Evolutionary conservation across 2,113 vertebrate genomes (phyloP).

Genomic region (Machaerirhynchus nigripectus): DNA sequence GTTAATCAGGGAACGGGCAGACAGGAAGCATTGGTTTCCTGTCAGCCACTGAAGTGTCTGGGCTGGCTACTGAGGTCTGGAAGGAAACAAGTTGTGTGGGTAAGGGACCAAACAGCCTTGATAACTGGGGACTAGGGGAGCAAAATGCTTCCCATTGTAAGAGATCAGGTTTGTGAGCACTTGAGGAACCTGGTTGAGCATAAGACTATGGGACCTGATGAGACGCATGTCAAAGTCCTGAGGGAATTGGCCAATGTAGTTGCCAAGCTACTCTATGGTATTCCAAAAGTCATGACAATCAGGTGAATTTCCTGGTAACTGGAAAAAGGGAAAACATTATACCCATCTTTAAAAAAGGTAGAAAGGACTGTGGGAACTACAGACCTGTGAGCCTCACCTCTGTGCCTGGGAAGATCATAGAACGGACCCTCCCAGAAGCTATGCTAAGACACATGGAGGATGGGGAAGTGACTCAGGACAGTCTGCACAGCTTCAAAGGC

Average conservation of each 20-base stretch:
- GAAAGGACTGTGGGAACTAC: background rate
- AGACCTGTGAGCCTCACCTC: background rate
- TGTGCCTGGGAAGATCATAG: background rate
- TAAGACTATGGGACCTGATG: background rate
- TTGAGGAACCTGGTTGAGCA: background rate
- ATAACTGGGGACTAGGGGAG: background rate
- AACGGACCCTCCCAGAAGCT: background rate
- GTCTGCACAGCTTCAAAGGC: background rate
- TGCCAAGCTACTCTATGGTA: background rate
- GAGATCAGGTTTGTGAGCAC: background rate
- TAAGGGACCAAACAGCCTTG: background rate
- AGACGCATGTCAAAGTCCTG: background rate
- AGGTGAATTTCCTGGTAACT: background rate
- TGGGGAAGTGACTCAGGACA: background rate
- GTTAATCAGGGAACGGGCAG: background rate
- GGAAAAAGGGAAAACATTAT: background rate
- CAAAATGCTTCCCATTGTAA: background rate
- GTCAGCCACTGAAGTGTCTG: background rate
- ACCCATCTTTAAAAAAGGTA: background rate
- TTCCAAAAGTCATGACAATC: background rate
- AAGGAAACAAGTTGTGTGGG: background rate
- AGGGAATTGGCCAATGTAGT: background rate
- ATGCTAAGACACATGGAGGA: background rate
- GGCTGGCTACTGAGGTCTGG: background rate
- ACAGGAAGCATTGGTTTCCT: conserved; percentile 7